Percentiles rank a stretch among this genome's conserved stretches.
phyloP scores from a whole-genome alignment of 2,888 invertebrate species.

The Iphiclides podalirius region DNA sequence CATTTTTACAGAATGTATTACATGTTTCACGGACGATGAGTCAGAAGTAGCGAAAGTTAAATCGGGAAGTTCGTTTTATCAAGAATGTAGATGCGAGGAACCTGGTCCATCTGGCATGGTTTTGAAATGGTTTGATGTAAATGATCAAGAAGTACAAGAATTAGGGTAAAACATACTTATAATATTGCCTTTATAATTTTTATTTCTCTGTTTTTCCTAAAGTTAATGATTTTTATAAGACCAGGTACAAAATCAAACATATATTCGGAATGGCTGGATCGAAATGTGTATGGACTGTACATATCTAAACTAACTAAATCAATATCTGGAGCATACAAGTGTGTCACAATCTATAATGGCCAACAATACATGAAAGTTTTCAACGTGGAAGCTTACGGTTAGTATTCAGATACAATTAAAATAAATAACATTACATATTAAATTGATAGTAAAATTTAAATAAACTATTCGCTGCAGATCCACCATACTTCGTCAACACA shows the following conservation, averaged over 20 bases:
- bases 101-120: constrained; percentile 34
- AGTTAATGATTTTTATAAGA: constrained; percentile 64
- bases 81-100: constrained; percentile 53
- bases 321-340: constrained; percentile 56
- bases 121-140: constrained; percentile 50
- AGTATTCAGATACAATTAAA: constrained; percentile 29
- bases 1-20: constrained; percentile 47
- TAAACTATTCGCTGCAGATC: constrained; percentile 40
- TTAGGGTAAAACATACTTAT: constrained; percentile 50
- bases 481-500: constrained; percentile 46
- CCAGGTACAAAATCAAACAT: constrained; percentile 62
- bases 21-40: constrained; percentile 48
- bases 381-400: constrained; percentile 57
- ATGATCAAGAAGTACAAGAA: constrained; percentile 39
- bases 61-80: constrained; percentile 48
- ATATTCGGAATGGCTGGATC: constrained; percentile 45
- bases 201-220: constrained; percentile 38
- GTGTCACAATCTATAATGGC: constrained; percentile 46
- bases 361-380: constrained; percentile 37
- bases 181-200: constrained; percentile 16
- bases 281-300: constrained; percentile 43
- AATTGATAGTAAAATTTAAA: not conserved
- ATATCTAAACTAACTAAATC: constrained; percentile 51
- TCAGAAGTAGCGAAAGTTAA: constrained; percentile 34
- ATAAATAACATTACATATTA: not conserved